Evolutionary conservation across 92 coral and sea anemone species (phyloP).

Genomic region (Scolanthus callimorphus): DNA sequence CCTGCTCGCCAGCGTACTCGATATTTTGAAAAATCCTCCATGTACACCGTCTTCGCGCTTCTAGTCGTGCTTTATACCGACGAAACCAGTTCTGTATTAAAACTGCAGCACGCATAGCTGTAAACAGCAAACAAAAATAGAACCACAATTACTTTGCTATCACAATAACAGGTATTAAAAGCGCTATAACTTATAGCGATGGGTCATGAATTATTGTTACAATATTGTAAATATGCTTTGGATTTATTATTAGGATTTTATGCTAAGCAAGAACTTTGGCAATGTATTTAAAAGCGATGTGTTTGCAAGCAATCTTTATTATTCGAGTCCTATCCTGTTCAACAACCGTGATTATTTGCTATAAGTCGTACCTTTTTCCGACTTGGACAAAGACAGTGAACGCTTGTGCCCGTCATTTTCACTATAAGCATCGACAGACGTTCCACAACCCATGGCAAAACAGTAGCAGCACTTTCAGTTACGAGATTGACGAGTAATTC

Average conservation of each 20-base stretch:
- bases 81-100: constrained; percentile 96
- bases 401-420: neutral
- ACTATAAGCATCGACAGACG: constrained; percentile 30
- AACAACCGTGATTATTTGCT: neutral
- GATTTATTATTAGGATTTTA: too few relatives aligned
- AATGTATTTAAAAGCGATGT: too few relatives aligned
- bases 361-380: constrained; percentile 48
- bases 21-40: constrained; percentile 97
- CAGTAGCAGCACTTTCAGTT: neutral
- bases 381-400: constrained; percentile 20
- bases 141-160: neutral
- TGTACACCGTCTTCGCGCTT: constrained; percentile 94
- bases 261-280: too few relatives aligned
- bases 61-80: constrained; percentile 86
- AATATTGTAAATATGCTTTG: too few relatives aligned
- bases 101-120: constrained; percentile 86
- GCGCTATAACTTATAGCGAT: neutral
- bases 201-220: too few relatives aligned
- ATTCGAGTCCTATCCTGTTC: neutral
- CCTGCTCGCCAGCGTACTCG: constrained; percentile 95
- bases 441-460: constrained; percentile 71
- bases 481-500: neutral
- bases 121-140: too few relatives aligned
- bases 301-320: too few relatives aligned
- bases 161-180: neutral